Evolutionary conservation across 2,888 invertebrate genomes (phyloP).

Genomic region (Drosophila sordidapex): DNA sequence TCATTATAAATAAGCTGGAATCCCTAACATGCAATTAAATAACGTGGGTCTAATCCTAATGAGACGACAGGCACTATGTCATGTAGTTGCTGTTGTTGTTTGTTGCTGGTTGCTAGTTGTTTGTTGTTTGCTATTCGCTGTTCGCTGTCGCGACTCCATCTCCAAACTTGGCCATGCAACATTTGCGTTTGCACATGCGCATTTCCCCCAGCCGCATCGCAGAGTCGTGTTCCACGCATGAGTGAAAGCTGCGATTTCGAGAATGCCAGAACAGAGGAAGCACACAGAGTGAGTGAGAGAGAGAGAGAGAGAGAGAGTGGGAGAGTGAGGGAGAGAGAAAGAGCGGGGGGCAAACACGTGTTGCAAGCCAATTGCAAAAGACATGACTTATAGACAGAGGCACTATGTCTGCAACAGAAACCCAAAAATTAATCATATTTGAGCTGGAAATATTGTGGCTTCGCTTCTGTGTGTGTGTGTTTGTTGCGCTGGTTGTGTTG

Average conservation of each 20-base stretch:
- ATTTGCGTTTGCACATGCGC: constrained; percentile 76
- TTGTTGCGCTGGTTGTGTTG: constrained; percentile 22
- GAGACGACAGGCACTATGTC: constrained; percentile 80
- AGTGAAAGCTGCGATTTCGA: constrained; percentile 79
- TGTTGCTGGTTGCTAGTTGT: constrained; percentile 33
- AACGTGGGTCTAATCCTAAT: constrained; percentile 81
- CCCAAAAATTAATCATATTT: constrained; percentile 75
- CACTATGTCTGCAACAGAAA: constrained; percentile 44
- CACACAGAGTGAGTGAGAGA: not conserved
- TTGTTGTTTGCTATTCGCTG: constrained; percentile 43
- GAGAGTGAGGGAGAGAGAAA: constrained; percentile 4
- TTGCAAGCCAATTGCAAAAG: constrained; percentile 72
- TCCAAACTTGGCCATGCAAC: constrained; percentile 72
- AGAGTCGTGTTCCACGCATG: constrained; percentile 62
- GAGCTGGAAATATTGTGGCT: constrained; percentile 61
- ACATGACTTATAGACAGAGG: constrained; percentile 56
- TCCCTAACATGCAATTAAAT: constrained; percentile 81
- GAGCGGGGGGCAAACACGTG: constrained; percentile 64
- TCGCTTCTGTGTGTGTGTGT: constrained; percentile 14
- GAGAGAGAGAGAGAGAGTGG: not conserved
- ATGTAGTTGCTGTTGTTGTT: constrained; percentile 57
- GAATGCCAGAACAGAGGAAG: constrained; percentile 34
- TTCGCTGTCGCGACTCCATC: constrained; percentile 36
- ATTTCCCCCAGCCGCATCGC: constrained; percentile 52
- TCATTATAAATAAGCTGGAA: constrained; percentile 80